Evolutionary conservation across 2,113 vertebrate genomes (phyloP).

Genomic region (Seriola dumerili): DNA sequence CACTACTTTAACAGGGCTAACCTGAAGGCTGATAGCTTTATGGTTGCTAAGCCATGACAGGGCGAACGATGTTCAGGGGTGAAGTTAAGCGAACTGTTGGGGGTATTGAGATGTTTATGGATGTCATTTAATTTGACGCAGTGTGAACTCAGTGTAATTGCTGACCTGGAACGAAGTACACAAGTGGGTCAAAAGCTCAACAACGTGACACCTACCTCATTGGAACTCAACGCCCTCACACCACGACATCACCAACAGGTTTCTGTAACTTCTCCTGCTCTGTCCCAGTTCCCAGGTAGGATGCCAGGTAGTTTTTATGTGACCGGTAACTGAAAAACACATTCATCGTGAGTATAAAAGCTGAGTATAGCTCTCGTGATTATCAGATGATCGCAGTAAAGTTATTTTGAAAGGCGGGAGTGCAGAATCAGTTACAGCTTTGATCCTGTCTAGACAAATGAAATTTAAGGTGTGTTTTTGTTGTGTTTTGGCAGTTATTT

Average conservation of each 20-base stretch:
- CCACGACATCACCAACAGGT: slow-evolving; percentile 50
- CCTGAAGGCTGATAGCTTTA: too few relatives aligned
- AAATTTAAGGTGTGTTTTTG: slow-evolving; percentile 7
- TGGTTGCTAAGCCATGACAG: neutral
- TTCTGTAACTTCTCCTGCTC: slow-evolving; percentile 83
- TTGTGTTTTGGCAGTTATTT: neutral
- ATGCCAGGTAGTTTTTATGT: slow-evolving; percentile 81
- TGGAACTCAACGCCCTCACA: slow-evolving; percentile 55
- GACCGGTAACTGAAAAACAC: slow-evolving; percentile 80
- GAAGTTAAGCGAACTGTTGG: neutral
- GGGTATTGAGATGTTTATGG: neutral
- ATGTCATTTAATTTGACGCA: neutral
- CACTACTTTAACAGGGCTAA: too few relatives aligned
- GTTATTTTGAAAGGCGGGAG: neutral
- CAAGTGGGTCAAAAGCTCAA: slow-evolving; percentile 6
- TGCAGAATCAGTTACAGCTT: neutral
- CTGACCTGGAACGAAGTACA: neutral
- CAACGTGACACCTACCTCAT: slow-evolving; percentile 44
- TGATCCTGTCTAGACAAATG: neutral
- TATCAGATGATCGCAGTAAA: slow-evolving; percentile 9
- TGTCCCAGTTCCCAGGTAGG: slow-evolving; percentile 74
- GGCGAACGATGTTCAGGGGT: neutral
- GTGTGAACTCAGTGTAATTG: neutral
- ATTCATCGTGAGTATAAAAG: slow-evolving; percentile 31
- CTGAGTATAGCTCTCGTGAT: neutral